Percentiles rank a stretch among this genome's conserved stretches.
Evolutionary conservation across 2,797 vertebrate genomes (phyloP).

Genomic region (Enteromius anoplus): DNA sequence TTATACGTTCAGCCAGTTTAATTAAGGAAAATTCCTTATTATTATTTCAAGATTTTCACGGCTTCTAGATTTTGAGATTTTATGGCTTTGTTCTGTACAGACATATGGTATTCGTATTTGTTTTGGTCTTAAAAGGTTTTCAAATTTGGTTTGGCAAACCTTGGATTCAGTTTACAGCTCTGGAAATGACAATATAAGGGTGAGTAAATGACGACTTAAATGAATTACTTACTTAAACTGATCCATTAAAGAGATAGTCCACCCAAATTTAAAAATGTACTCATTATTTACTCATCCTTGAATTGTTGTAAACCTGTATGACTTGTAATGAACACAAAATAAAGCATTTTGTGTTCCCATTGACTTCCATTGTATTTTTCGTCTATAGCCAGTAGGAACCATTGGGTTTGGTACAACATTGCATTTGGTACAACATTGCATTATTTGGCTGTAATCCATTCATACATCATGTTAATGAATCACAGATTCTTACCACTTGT

Average conservation of each 20-base stretch:
- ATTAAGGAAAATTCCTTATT: not conserved
- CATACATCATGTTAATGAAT: not conserved
- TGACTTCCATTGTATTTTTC: not conserved
- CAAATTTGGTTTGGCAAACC: not conserved
- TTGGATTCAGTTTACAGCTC: not conserved
- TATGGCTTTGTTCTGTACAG: not conserved
- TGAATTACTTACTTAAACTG: not conserved
- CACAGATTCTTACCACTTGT: conserved; percentile 86
- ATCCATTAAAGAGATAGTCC: not conserved
- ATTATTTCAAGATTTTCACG: too few relatives aligned
- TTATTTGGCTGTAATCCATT: not conserved
- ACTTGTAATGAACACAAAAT: not conserved
- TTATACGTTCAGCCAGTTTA: not conserved
- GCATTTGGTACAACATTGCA: not conserved
- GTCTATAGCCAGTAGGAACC: not conserved
- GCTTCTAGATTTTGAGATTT: not conserved
- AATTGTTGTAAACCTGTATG: not conserved
- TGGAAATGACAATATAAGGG: not conserved
- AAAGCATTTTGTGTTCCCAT: not conserved
- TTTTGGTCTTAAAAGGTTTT: not conserved
- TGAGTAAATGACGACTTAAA: not conserved
- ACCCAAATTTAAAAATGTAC: not conserved
- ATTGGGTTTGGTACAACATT: not conserved
- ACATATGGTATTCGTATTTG: not conserved
- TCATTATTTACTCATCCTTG: not conserved